A percentile compares a stretch with the other conserved stretches of the same genome.
phyloP scores from a whole-genome alignment of 1,140 invertebrate genomes.

The Himalopsyche phryganea region DNA sequence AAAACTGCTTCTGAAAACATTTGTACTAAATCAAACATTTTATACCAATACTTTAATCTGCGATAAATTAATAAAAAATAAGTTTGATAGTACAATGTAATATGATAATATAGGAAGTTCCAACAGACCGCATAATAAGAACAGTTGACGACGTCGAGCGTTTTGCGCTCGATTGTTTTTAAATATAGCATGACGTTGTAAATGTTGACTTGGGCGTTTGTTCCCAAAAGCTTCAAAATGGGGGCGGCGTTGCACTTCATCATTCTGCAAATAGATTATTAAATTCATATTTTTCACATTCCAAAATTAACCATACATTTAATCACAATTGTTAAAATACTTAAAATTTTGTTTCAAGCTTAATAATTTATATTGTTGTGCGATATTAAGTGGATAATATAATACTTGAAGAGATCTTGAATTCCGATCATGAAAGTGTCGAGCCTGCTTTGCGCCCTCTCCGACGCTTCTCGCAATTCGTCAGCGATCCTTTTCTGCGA shows the following conservation, averaged over 20 bases:
- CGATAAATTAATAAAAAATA: too few species aligned
- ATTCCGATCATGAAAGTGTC: slow-evolving; percentile 56
- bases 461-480: slow-evolving; percentile 50
- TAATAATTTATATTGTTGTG: too few species aligned
- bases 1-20: too few species aligned
- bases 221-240: slow-evolving; percentile 65
- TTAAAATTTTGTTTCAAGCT: too few species aligned
- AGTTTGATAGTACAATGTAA: too few species aligned
- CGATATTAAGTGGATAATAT: too few species aligned
- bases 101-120: too few species aligned
- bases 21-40: too few species aligned
- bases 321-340: too few species aligned
- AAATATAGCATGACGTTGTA: slow-evolving; percentile 72
- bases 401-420: slow-evolving; percentile 51
- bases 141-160: slow-evolving; percentile 37
- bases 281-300: background rate
- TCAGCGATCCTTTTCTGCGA: slow-evolving; percentile 39
- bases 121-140: slow-evolving; percentile 20
- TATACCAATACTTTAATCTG: too few species aligned
- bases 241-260: slow-evolving; percentile 65
- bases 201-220: slow-evolving; percentile 60
- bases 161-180: slow-evolving; percentile 65
- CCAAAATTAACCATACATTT: background rate
- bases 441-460: slow-evolving; percentile 48
- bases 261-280: slow-evolving; percentile 40